Evolutionary conservation across 2,888 invertebrate genomes (phyloP).

Genomic region (Minunthozetes semirufus): DNA sequence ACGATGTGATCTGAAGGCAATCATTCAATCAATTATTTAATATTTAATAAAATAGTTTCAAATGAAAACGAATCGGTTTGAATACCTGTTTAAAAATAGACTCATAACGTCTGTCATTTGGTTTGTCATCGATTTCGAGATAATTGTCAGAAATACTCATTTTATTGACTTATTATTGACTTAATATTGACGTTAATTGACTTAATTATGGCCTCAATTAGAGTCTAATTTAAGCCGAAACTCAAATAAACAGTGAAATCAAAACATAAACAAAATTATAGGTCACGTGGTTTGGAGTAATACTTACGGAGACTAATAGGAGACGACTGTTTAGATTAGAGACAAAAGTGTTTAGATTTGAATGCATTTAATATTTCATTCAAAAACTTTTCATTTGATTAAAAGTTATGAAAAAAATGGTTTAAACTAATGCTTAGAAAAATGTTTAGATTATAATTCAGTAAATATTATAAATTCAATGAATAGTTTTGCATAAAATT

Average conservation of each 20-base stretch:
- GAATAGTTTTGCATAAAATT: neutral
- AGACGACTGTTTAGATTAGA: conserved; percentile 3
- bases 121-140: conserved; percentile 2
- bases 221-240: neutral
- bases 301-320: conserved; percentile 4
- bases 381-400: too few relatives aligned
- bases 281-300: conserved; percentile 2
- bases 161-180: neutral
- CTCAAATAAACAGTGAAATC: neutral
- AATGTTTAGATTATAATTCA: neutral
- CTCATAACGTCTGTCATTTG: neutral
- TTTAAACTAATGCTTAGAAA: too few relatives aligned
- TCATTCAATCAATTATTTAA: neutral
- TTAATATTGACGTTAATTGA: neutral
- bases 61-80: neutral
- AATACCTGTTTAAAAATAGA: conserved; percentile 6
- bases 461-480: neutral
- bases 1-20: neutral
- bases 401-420: too few relatives aligned
- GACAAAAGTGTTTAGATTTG: neutral
- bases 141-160: neutral
- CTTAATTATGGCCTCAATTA: neutral
- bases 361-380: too few relatives aligned
- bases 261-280: conserved; percentile 16
- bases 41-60: too few relatives aligned